Evolutionary conservation across 2,113 vertebrate species (phyloP), one percentile per base, ranked within the genome.

Genomic region (Platichthys stellatus): DNA sequence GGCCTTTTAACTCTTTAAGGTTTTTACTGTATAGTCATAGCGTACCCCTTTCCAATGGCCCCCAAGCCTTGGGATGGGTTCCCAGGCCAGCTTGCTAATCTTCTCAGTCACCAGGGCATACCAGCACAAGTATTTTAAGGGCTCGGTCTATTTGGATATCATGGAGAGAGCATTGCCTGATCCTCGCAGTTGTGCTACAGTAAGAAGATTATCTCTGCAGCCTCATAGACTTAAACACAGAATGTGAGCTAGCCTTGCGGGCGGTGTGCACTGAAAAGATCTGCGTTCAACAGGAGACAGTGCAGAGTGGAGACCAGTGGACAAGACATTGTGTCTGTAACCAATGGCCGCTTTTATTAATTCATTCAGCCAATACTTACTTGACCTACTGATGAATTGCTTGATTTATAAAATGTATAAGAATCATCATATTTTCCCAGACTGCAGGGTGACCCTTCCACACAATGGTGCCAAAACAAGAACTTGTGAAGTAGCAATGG

Each of bases 161-260:
- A 80, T 80, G 68, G 67, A 82, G 76, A 0, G 74, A 86, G 78
- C 77, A 61, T 62, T 57, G 84, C 86, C 63, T 59, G 85, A 82
- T 79, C 85, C 80, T 87, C 79, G 31, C 82, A 78, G 81, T 87
- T 79, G 84, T 85, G 89, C 90, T 89, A 57, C 62, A 47, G 80
- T 91, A 86, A 90, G 89, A 82, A 91, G 90, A 87, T 90, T 90
- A 90, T 82, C 85, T 71, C 82, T 11, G 76, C 77, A 74, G 78
- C 76, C 80, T 84, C 74, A 17, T 31, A 85, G 86, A 80, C 75
- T 76, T 83, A 74, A 83, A 83, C 69, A 85, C 81, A 78, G 74
- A 83, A 40, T 45, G 77, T 28, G 70, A 69, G 69, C 69, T 5
- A 58, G 72, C 47, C 3, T 24, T 45, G 64, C 64, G 51, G 43